Conservation (phyloP, 2,113 vertebrate genomes). For the Bubalus kerabau region DNA sequence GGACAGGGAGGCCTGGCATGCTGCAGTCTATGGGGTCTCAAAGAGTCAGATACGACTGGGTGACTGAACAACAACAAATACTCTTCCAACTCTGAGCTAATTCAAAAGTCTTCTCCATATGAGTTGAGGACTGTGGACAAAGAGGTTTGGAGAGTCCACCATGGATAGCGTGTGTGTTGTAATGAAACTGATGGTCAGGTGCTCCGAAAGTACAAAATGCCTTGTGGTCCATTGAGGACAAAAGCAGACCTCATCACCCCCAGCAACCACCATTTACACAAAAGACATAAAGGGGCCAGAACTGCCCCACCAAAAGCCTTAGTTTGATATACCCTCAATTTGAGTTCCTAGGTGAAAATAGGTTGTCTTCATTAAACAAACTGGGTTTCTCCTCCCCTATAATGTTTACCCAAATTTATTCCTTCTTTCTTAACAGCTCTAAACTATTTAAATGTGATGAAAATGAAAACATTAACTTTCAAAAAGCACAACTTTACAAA, state of each 20-base stretch:
- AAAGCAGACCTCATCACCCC: background rate
- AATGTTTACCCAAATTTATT: background rate
- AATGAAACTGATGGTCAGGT: background rate
- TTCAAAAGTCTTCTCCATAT: background rate
- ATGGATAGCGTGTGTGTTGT: fast-evolving
- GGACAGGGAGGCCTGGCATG: background rate
- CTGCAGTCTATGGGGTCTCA: background rate
- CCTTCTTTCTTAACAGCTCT: constrained; percentile 3
- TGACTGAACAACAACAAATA: background rate
- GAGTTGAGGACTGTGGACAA: background rate
- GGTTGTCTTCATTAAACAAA: background rate
- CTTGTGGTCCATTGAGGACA: background rate
- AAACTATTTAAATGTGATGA: background rate
- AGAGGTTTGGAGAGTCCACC: background rate
- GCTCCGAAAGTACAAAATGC: background rate
- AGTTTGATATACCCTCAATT: background rate
- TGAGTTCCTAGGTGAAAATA: background rate
- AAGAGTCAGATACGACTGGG: background rate
- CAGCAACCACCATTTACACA: background rate
- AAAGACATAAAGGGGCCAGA: background rate
- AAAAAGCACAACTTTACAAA: background rate
- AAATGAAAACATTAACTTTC: background rate
- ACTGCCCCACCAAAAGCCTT: background rate
- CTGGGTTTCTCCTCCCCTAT: background rate
- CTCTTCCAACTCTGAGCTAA: background rate